Percentiles rank a stretch among this genome's conserved stretches.
Evolutionary conservation across 2,113 vertebrate genomes (phyloP).

Genomic region (Phaethon lepturus): DNA sequence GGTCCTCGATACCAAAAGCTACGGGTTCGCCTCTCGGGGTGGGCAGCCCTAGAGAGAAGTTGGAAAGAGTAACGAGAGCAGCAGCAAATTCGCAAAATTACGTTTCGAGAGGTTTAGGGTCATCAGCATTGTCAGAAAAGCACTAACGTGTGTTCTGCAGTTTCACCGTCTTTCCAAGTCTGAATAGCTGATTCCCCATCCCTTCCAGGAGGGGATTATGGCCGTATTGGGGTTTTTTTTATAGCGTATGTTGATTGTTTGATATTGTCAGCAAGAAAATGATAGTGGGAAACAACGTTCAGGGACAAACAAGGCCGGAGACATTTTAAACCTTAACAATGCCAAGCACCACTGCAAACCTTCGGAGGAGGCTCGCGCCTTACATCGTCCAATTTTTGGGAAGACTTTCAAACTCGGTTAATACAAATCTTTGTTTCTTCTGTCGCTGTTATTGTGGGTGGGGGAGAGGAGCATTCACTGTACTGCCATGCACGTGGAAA

Average conservation of each 20-base stretch:
- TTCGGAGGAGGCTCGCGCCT: not conserved
- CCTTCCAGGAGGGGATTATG: not conserved
- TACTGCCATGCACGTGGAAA: not conserved
- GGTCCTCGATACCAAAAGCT: not conserved
- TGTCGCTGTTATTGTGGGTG: not conserved
- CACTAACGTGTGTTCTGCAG: not conserved
- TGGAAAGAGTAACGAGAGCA: not conserved
- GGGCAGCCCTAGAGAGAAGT: not conserved
- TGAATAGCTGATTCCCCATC: not conserved
- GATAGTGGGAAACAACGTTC: not conserved
- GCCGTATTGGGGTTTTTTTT: not conserved
- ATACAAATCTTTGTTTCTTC: slow-evolving; percentile 19
- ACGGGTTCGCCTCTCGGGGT: accelerated
- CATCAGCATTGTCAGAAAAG: not conserved
- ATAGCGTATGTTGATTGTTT: not conserved
- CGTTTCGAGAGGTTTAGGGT: not conserved
- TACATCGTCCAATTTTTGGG: not conserved
- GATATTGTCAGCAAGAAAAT: not conserved
- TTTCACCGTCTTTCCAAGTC: not conserved
- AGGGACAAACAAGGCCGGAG: not conserved
- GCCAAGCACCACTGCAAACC: not conserved
- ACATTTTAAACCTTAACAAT: not conserved
- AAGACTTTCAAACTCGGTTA: not conserved
- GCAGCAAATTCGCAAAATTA: not conserved
- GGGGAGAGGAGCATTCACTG: not conserved